phyloP scores from a whole-genome alignment of 2,113 vertebrate species.

The Atractosteus spatula region DNA sequence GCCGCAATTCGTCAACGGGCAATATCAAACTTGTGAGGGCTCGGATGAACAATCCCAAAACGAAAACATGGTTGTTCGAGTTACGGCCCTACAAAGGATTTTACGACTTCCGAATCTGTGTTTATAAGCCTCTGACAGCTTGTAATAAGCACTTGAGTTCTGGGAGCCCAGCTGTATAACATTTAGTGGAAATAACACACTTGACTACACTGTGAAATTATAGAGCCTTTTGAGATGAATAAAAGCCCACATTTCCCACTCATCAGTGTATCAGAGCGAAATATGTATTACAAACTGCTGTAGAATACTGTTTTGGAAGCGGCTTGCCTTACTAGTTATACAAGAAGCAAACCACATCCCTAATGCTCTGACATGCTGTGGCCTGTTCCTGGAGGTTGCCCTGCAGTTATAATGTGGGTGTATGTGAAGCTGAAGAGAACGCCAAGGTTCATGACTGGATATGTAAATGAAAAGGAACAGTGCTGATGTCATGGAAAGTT shows the following conservation, averaged over 20 bases:
- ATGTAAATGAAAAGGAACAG: background rate
- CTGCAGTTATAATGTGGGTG: conserved; percentile 27
- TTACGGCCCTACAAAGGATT: too few species aligned
- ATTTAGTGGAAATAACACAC: too few species aligned
- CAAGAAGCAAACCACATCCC: conserved; percentile 40
- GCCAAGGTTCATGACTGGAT: conserved; percentile 38
- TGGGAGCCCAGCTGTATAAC: too few species aligned
- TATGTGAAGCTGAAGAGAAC: conserved; percentile 17
- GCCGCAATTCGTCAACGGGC: too few species aligned
- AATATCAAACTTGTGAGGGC: too few species aligned
- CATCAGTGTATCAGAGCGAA: background rate
- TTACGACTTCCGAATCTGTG: too few species aligned
- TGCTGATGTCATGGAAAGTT: conserved; percentile 26
- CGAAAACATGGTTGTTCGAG: too few species aligned
- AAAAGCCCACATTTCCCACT: background rate
- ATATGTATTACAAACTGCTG: background rate
- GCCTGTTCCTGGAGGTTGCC: conserved; percentile 35
- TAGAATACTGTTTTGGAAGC: conserved; percentile 18
- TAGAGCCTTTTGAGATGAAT: too few species aligned
- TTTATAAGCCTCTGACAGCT: too few species aligned
- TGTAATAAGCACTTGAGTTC: too few species aligned
- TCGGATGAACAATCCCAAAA: too few species aligned
- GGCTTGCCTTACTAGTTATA: conserved; percentile 52
- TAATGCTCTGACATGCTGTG: conserved; percentile 43
- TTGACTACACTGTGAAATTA: too few species aligned